Base-by-base conservation (phyloP, 2,113 vertebrate genomes). In the Gymnocephalus cernua region DNA sequence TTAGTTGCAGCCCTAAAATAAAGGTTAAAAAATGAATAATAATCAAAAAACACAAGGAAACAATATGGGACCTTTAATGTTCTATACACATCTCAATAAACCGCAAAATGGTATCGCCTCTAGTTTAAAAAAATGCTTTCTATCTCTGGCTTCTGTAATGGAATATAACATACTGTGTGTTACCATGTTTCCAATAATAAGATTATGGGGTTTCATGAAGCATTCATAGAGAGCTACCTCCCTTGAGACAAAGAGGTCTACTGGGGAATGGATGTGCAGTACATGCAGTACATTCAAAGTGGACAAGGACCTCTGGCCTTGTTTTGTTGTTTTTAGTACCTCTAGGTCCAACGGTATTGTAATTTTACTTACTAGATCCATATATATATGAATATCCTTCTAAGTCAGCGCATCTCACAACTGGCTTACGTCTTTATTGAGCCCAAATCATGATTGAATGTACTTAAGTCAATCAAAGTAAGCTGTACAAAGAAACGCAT, bases 191-290 rank as follows among this genome's bases (percentile, higher is more conserved):
- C 32, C 10, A 51, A 1, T 16, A 3, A 21, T 71, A 7, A 61
- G 11, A 74, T 59, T 19, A 27, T 58, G 25, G 6, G 18, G 1
- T 73, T 51, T 57, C 6, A 66, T 62, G 18, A 70, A 80, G 38
- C 54, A 44, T 63, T 71, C 59, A 67, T n/a, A 18, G 21, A 74
- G 61, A 62, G 41, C 16, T 61, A 23, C 23, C 18, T 53, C 77
- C 48, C 64, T 29, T 3, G 44, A 80, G 72, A 72, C n/a, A 7
- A 6, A 12, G 19, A 59, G 12, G 12, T 38, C 29, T 68, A 15
- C 59, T 64, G 25, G 50, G 45, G 25, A 23, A 48, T 32, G 32
- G 32, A 62, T 51, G 21, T 5, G 68, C 23, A 7, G 21, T 5
- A 72, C 23, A 7, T 75, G 16, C 3, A 64, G 68, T n/a, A 48